phyloP scores from a whole-genome alignment of 1,140 invertebrate genomes.

The Scylla paramamosain region DNA sequence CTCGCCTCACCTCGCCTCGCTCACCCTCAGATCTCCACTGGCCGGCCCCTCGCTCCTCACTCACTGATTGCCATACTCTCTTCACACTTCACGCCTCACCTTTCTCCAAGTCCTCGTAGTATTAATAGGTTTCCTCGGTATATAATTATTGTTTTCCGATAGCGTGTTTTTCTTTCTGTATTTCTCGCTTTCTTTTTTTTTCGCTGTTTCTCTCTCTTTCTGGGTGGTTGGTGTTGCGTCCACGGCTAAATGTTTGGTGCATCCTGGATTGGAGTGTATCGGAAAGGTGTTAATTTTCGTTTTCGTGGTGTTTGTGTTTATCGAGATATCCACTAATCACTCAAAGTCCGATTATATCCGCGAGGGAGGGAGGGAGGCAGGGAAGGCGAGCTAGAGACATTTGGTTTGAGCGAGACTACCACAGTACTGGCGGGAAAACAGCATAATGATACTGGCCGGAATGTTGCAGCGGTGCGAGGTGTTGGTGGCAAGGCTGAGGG shows the following conservation, averaged over 20 bases:
- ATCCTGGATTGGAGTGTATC: no score
- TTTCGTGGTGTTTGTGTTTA: no score
- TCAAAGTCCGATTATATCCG: background rate
- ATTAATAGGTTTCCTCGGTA: background rate
- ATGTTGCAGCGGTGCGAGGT: background rate
- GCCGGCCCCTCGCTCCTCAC: background rate
- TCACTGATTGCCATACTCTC: background rate
- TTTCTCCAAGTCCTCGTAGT: background rate
- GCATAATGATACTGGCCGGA: background rate
- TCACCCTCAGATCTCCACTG: background rate
- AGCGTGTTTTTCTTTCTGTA: background rate
- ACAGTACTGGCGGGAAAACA: no score
- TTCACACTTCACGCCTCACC: background rate
- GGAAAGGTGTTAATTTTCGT: no score
- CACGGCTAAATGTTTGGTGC: no score
- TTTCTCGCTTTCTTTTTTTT: background rate
- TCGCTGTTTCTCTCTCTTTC: background rate
- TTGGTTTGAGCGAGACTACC: no score
- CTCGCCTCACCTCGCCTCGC: background rate
- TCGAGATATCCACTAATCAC: background rate
- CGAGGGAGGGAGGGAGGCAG: no score
- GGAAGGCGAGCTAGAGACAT: no score
- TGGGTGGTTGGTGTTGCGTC: no score
- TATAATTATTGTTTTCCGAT: conserved; percentile 4
- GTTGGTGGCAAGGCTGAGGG: background rate